Evolutionary conservation across 2,113 vertebrate species (phyloP), one percentile per base, ranked within the genome.

Genomic region (Platanista minor): DNA sequence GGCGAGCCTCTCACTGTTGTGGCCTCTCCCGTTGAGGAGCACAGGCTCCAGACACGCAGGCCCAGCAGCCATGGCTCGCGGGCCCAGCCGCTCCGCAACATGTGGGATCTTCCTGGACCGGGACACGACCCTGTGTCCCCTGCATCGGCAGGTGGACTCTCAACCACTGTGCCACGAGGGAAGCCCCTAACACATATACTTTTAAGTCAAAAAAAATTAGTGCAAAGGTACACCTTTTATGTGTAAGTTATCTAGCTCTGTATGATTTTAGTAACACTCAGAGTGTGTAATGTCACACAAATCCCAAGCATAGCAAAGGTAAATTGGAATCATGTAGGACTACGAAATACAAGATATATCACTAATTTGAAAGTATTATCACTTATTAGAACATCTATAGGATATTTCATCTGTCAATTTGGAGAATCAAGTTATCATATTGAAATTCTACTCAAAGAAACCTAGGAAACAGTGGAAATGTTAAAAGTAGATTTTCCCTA

Each of bases 371-470:
- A 67, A 25, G 43, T 54, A 69, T 43, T 89, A 64, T 89, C 61
- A 85, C 75, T 78, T 84, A 62, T 80, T 94, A 83, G 31, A 93
- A 74, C 31, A 74, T 84, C 29, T 90, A 13, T 21, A 1, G 23
- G 18, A 21, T n/a, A 80, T 75, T 3, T 36, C 33, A 83, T 31
- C 43, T 61, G 69, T 46, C 5, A 1, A 39, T 88, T 62, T 75
- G 7, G 29, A 43, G 17, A 71, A 12, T 81, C 52, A 89, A 87
- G 41, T 54, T 49, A 87, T 41, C 43, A 1, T 39, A 59, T 10
- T 89, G 74, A 88, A 92, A 85, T 46, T 74, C 39, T 80, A 66
- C 64, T 57, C 43, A 86, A 91, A 92, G 33, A 94, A 84, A 84
- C 33, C 54, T 74, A 72, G 9, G 41, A 92, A 85, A 72, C 3